phyloP scores from a whole-genome alignment of 53 echinoderm and acorn worm species.

The Crossaster papposus region DNA sequence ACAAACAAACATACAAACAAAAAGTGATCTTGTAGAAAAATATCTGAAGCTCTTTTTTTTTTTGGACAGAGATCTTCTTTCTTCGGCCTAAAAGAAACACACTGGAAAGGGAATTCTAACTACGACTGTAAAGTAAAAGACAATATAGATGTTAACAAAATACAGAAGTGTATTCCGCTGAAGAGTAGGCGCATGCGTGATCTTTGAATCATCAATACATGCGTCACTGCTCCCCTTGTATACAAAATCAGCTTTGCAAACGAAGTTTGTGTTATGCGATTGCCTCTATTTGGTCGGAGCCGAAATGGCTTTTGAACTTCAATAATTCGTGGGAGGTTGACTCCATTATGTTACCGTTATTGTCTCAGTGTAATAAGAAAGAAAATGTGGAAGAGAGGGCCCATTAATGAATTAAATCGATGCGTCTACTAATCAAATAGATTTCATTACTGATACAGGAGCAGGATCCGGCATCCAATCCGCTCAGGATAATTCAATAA shows the following conservation, averaged over 20 bases:
- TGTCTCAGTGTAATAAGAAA: not conserved
- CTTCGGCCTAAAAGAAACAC: no score
- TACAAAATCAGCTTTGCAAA: not conserved
- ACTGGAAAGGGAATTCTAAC: no score
- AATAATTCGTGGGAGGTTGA: conserved; percentile 5
- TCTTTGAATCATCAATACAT: not conserved
- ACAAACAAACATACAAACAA: no score
- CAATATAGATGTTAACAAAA: not conserved
- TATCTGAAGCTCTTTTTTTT: no score
- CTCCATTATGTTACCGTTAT: conserved; percentile 27
- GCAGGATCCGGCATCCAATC: conserved; percentile 53
- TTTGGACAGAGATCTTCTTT: no score
- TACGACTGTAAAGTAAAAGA: not conserved
- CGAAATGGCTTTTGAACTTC: conserved; percentile 11
- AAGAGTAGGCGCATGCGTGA: not conserved
- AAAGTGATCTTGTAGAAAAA: no score
- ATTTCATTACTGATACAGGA: conserved; percentile 63
- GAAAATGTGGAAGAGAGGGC: conserved; percentile 21
- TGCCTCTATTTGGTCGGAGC: not conserved
- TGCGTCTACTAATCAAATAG: conserved; percentile 56
- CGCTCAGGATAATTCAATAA: conserved; percentile 57
- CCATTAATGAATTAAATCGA: conserved; percentile 66
- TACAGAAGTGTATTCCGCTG: not conserved
- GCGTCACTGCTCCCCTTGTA: not conserved
- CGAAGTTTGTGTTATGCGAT: not conserved